These are phyloP conservation scores for Apostichopus californicus DNA, from an alignment of 35 echinoderm and acorn worm species.

Conservation along the genomic window DNA sequence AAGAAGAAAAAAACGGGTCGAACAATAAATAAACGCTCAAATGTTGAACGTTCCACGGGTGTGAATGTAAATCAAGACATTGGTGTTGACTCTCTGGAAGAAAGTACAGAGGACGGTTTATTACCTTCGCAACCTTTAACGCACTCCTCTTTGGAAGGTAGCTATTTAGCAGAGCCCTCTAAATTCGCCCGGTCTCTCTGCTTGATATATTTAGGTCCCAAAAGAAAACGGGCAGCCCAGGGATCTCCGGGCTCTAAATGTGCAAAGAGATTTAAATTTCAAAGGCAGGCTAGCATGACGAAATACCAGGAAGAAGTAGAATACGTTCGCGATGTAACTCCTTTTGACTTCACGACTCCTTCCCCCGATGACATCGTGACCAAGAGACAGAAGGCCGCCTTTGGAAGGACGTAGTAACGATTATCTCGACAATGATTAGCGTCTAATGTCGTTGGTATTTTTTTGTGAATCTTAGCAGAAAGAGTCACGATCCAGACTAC, in stretches of 20 bases:
- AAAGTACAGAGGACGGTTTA: neutral
- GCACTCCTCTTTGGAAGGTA: neutral
- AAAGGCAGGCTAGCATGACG: conserved; percentile 12
- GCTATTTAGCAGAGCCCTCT: conserved; percentile 50
- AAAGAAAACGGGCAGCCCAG: neutral
- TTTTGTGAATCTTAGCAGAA: no score
- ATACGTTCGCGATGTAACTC: neutral
- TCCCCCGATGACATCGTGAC: conserved; percentile 91
- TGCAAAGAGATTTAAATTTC: conserved; percentile 16
- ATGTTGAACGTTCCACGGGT: neutral
- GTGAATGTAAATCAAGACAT: neutral
- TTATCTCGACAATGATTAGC: neutral
- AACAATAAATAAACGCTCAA: neutral
- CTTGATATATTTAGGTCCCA: neutral
- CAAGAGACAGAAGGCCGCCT: conserved; percentile 68
- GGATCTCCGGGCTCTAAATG: neutral
- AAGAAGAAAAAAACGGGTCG: conserved; percentile 19
- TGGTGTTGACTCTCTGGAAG: neutral
- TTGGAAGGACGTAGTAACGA: conserved; percentile 26
- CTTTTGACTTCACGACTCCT: conserved; percentile 90
- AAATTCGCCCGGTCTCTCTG: conserved; percentile 64
- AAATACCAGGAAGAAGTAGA: conserved; percentile 50
- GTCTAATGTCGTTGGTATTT: neutral
- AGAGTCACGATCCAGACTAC: no score
- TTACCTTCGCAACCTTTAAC: neutral